Conservation (phyloP, 2,888 invertebrate genomes). For the Macaria liturata region DNA sequence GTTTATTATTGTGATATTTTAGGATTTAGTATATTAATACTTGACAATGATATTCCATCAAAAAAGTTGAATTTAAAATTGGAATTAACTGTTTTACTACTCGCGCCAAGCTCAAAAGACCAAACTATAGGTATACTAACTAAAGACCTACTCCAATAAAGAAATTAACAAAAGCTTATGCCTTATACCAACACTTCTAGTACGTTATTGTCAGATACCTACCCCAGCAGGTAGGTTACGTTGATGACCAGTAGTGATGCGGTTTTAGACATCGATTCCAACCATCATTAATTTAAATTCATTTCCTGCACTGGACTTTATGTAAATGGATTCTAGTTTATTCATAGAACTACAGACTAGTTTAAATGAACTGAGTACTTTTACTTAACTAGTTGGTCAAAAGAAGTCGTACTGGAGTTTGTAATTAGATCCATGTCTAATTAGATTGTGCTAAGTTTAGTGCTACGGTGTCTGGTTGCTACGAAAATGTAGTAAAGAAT, state of each 20-base stretch:
- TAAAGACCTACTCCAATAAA: too few species aligned
- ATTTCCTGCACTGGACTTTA: constrained; percentile 58
- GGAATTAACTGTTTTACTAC: too few species aligned
- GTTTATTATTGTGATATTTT: too few species aligned
- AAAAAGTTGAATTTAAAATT: too few species aligned
- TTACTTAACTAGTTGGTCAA: background rate
- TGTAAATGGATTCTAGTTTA: constrained; percentile 47
- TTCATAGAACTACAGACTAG: constrained; percentile 37
- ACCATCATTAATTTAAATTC: constrained; percentile 59
- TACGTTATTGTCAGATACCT: constrained; percentile 55
- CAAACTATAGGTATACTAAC: background rate
- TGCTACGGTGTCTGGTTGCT: constrained; percentile 27
- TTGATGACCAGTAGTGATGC: constrained; percentile 62
- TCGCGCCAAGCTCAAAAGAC: background rate
- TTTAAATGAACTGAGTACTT: constrained; percentile 17
- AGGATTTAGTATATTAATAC: too few species aligned
- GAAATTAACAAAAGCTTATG: constrained; percentile 14
- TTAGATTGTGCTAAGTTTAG: constrained; percentile 10
- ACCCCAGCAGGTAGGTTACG: constrained; percentile 49
- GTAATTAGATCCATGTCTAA: constrained; percentile 14
- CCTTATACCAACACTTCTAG: constrained; percentile 42
- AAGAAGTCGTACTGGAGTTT: constrained; percentile 3
- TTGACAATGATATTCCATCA: too few species aligned
- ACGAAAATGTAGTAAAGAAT: constrained; percentile 7
- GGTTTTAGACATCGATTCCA: constrained; percentile 69